Base-by-base conservation (phyloP, 2,113 vertebrate species). In the Enhydra lutris region DNA sequence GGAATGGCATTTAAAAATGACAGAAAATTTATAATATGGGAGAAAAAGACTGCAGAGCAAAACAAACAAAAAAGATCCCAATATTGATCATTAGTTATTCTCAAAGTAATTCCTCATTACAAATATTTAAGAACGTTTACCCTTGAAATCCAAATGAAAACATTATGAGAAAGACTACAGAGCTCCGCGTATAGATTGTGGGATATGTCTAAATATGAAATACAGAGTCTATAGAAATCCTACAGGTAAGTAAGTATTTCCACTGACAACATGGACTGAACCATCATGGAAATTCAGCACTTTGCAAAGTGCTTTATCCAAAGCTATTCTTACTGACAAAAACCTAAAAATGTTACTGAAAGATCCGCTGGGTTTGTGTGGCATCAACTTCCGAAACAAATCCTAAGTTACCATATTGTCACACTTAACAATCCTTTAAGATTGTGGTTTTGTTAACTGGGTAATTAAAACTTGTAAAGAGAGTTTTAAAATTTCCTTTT, bases 201-300 rank as follows among this genome's bases (percentile, higher is more conserved):
- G 13, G 21, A 29, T 39, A 80, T 52, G 63, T 92, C 29, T 21
- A 39, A 93, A n/a, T 13, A 73, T 29, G 36, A 59, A 79, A 23
- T 65, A 45, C 2, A 29, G 23, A 79, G 21, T 83, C 67, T 80
- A 36, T 36, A 65, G 76, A 93, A 87, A 61, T 34, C 8, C 74
- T 47, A 69, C 1, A 12, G 23, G 14, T 34, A 63, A 81, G 13
- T 59, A 84, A 92, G 86, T 78, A 65, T 84, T 81, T 95, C 45
- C n/a, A 74, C 12, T 91, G 86, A 81, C 87, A 96, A 18, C 47
- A 84, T 89, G 82, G 84, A 93, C 74, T 91, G 69, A 88, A 47
- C 23, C 10, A 20, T 91, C 45, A 80, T 7, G 36, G 52, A 91
- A 83, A 80, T 79, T 67, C 17, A 47, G n/a, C 47, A 91, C 23